A percentile compares a stretch with the other conserved stretches of the same genome.
phyloP scores from a whole-genome alignment of 2,797 vertebrate genomes.

The Phrynocephalus vlangalii region DNA sequence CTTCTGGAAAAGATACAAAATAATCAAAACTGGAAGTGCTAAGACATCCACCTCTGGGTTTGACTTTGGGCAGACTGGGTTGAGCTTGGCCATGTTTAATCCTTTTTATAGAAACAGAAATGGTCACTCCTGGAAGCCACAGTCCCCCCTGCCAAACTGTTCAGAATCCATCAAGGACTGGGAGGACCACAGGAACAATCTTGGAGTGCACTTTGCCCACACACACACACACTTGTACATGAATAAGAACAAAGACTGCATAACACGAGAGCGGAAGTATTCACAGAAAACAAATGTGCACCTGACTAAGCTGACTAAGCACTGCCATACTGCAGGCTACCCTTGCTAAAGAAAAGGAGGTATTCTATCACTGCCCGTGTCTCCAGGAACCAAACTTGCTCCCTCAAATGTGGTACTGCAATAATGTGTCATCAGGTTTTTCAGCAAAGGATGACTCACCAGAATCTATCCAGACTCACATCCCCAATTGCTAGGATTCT shows the following conservation, averaged over 20 bases:
- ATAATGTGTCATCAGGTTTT: conserved; percentile 31
- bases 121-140: too few relatives aligned
- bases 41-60: too few relatives aligned
- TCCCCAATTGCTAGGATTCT: conserved; percentile 6
- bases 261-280: background rate
- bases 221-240: too few relatives aligned
- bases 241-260: too few relatives aligned
- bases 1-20: too few relatives aligned
- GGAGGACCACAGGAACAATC: background rate
- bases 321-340: background rate
- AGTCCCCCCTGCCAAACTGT: too few relatives aligned
- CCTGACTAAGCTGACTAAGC: background rate
- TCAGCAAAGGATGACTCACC: conserved; percentile 35
- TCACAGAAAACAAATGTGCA: background rate
- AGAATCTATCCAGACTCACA: conserved; percentile 33
- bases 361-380: background rate
- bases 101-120: too few relatives aligned
- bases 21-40: too few relatives aligned
- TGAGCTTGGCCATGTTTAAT: too few relatives aligned
- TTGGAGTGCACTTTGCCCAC: too few relatives aligned
- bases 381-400: background rate
- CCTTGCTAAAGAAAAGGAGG: conserved; percentile 7
- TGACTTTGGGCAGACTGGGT: too few relatives aligned
- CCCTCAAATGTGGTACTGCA: conserved; percentile 34
- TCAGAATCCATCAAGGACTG: too few relatives aligned